Evolutionary conservation across 2,888 invertebrate species (phyloP).

Genomic region (Globia sparganii): DNA sequence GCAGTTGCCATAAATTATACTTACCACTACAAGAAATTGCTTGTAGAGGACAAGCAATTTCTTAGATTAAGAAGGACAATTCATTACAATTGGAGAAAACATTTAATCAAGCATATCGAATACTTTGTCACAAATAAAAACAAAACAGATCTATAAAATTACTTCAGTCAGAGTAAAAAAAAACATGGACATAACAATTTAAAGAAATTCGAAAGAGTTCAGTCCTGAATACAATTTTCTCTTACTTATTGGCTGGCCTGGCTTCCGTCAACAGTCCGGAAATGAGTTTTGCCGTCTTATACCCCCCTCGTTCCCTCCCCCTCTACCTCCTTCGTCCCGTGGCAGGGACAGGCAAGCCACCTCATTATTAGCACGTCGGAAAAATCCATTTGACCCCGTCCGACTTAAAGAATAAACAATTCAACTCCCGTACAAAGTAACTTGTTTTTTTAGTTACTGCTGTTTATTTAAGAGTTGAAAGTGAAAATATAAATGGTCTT

Average conservation of each 20-base stretch:
- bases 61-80: background rate
- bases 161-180: conserved; percentile 4
- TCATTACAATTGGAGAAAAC: background rate
- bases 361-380: conserved; percentile 83
- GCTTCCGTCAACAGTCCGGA: conserved; percentile 85
- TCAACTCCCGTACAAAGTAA: conserved; percentile 36
- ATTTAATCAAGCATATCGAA: background rate
- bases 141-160: conserved; percentile 1
- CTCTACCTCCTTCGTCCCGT: conserved; percentile 61
- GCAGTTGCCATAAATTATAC: background rate
- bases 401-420: conserved; percentile 67
- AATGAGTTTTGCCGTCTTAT: conserved; percentile 85
- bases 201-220: conserved; percentile 77
- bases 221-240: conserved; percentile 84
- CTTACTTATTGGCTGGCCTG: conserved; percentile 83
- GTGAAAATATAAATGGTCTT: conserved; percentile 12
- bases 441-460: conserved; percentile 21
- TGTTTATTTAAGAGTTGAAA: conserved; percentile 8
- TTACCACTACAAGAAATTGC: background rate
- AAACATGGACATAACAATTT: conserved; percentile 74
- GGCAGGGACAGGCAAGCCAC: conserved; percentile 78
- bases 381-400: conserved; percentile 76
- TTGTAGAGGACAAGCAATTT: background rate
- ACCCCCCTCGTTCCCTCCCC: conserved; percentile 53
- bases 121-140: background rate